Evolutionary conservation across 2,888 invertebrate genomes (phyloP).

Genomic region (Phania funesta): DNA sequence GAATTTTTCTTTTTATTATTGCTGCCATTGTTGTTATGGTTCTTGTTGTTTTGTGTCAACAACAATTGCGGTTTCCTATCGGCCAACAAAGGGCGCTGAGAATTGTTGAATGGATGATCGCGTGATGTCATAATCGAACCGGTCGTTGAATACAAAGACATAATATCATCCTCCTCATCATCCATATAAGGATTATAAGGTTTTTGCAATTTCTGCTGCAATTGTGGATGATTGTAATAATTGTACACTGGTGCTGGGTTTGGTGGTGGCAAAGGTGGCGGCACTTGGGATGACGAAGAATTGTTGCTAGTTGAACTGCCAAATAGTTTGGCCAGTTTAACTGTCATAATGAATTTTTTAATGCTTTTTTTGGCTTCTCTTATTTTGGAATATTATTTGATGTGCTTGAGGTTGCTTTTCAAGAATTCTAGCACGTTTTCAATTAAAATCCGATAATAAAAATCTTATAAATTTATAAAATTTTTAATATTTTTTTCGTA

Average conservation of each 20-base stretch:
- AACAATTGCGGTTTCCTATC: slow-evolving; percentile 74
- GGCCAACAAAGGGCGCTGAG: slow-evolving; percentile 77
- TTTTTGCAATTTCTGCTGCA: slow-evolving; percentile 56
- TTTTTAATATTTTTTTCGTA: slow-evolving; percentile 20
- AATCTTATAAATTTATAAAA: slow-evolving; percentile 41
- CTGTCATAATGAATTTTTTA: slow-evolving; percentile 71
- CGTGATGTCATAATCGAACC: slow-evolving; percentile 77
- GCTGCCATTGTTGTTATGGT: slow-evolving; percentile 48
- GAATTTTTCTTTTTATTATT: slow-evolving; percentile 50
- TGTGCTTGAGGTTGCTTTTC: slow-evolving; percentile 34
- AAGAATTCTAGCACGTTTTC: slow-evolving; percentile 71
- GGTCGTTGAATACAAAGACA: slow-evolving; percentile 72
- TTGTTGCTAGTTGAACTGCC: slow-evolving; percentile 61
- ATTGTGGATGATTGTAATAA: slow-evolving; percentile 60
- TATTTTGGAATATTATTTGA: not conserved
- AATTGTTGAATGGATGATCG: slow-evolving; percentile 79
- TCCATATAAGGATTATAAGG: slow-evolving; percentile 71
- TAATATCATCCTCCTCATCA: slow-evolving; percentile 73
- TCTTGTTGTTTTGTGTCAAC: slow-evolving; percentile 70
- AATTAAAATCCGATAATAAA: slow-evolving; percentile 72
- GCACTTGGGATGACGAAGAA: slow-evolving; percentile 54
- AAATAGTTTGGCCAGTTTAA: slow-evolving; percentile 73
- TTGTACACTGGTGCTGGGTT: slow-evolving; percentile 42
- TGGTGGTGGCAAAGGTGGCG: slow-evolving; percentile 57
- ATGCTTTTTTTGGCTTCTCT: slow-evolving; percentile 7